Base-by-base conservation (phyloP, 37 sponge, comb jelly and placozoan species). In the Chondrilla cf. caribensis region DNA sequence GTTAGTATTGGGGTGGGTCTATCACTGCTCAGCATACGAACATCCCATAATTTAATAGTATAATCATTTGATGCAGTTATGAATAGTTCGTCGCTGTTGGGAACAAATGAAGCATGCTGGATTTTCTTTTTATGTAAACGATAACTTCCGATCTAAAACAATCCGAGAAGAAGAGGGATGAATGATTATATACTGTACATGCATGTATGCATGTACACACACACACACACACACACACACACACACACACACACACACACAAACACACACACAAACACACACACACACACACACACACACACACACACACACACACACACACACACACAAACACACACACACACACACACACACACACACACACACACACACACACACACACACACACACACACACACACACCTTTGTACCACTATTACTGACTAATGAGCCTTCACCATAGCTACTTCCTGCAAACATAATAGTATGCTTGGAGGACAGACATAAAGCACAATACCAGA, bases 81-180 rank as follows among this genome's bases (percentile, higher is more conserved):
- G 14, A 90, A 58, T 36, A 86, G 65, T 58, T 82, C 62, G 14
- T 26, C 31, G 4, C 76, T 17, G 42, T 85, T 44, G 41, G 86
- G 90, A 51, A 82, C 86, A 43, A 90, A 86, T 58, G 86, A 80
- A 17, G 77, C 76, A 73, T 90, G 70, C 31, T 90, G 86, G 26
- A 90, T 86, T 67, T 90, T 90, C 8, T 62, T 70, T 44, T 83
- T 86, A 84, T 90, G 90, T 36, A 90, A 43, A 8, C 47, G 38
- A 2, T 83, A 54, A 9, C 3, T 3, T 21, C 70, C 26, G 33
- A 68, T 14, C 70, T 68, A 29, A 55, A 55, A 19, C 11, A 17
- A 11, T 19, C 17, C 57, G 17, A 55, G 57, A 55, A 55, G 17
- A 55, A 55, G 17, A 55, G 11, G 17, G 17, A 55, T 19, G 57